Evolutionary conservation across 2,797 vertebrate species (phyloP).

Genomic region (Falco novaeseelandiae): DNA sequence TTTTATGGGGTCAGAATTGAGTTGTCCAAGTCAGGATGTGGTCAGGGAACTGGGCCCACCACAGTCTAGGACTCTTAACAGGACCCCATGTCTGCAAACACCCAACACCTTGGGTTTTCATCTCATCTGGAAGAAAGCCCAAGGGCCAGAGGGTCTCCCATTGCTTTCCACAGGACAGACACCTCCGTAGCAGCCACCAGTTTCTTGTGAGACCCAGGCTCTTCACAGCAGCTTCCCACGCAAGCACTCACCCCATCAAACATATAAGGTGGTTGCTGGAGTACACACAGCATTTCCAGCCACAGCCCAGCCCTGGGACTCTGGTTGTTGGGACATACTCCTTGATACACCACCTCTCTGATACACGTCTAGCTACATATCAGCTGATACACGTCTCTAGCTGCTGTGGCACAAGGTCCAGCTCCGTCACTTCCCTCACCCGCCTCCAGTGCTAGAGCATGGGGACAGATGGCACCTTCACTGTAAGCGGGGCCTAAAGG

Average conservation of each 20-base stretch:
- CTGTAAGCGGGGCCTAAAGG: background rate
- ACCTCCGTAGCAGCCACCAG: background rate
- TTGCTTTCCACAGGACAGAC: background rate
- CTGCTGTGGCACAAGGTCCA: background rate
- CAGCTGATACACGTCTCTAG: background rate
- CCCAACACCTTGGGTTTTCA: background rate
- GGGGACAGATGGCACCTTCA: background rate
- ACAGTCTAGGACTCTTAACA: background rate
- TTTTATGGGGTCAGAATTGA: background rate
- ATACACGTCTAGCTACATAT: no score
- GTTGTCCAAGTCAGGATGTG: background rate
- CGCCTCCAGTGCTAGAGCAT: background rate
- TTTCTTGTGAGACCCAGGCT: background rate
- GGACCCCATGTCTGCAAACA: background rate
- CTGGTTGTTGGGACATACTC: background rate
- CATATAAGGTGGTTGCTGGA: background rate
- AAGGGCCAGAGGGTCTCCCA: background rate
- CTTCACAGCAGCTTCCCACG: background rate
- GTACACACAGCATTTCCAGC: background rate
- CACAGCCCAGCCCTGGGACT: background rate
- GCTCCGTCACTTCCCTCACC: background rate
- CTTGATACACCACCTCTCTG: background rate
- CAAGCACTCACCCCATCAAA: background rate
- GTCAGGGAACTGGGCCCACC: background rate
- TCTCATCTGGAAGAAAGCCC: background rate